Base-by-base conservation (phyloP, 2,888 invertebrate genomes). In the Leucophenga montana region DNA sequence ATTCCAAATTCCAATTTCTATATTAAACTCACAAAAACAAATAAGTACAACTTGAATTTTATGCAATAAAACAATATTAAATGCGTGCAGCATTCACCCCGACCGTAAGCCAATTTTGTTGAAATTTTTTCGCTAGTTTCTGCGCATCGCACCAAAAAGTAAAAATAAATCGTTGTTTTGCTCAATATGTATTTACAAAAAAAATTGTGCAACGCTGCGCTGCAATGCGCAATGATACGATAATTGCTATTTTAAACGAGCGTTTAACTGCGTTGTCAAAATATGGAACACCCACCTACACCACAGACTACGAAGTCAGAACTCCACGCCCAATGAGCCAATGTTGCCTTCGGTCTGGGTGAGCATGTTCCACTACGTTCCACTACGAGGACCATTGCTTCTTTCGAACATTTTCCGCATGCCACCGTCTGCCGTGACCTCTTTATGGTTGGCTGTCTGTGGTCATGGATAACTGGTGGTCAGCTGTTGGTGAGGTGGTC, bases 201-300 rank as follows among this genome's bases (percentile, higher is more conserved):
- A 27, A 8, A 56, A 39, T 5, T 39, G 39, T 39, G 39, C 39
- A 39, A 39, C 8, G 39, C 39, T 39, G 39, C 39, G 39, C 39
- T 14, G 39, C 61, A 39, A 33, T 20, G 44, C 16, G 61, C 61
- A 16, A 61, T 61, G 61, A 61, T 39, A 61, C 61, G 61, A 61
- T 61, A 61, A 61, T 61, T 61, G 61, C 61, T 61, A 39, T 61
- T 61, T 61, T 61, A 61, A 61, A 61, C 61, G 61, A 61, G 61
- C 61, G 44, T 39, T 61, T 61, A 61, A 61, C 61, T 61, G 61
- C 61, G 61, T 61, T 61, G 61, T 61, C 61, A 61, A 61, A 61
- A 44, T 44, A 59, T 59, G 54, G 22, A 22, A 56, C 54, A 54
- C 13, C 16, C 54, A 20, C 54, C 9, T 4, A 54, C 1, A 1